These are phyloP conservation scores for Drosophila nasuta DNA, from an alignment of 1,140 invertebrate genomes.

Conservation along the genomic window DNA sequence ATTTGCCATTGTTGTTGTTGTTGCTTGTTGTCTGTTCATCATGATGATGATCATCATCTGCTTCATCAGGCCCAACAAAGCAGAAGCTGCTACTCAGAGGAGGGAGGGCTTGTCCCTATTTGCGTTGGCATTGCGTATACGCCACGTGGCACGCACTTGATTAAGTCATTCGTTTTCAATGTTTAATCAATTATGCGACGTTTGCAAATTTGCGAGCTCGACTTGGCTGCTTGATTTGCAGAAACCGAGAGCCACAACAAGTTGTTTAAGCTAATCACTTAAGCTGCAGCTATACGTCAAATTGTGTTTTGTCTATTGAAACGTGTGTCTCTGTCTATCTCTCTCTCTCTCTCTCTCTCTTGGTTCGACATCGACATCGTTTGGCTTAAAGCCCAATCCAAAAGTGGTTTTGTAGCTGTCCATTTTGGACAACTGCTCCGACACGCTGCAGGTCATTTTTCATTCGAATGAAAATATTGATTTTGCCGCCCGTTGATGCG, in stretches of 20 bases:
- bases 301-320: slow-evolving; percentile 28
- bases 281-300: slow-evolving; percentile 39
- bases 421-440: slow-evolving; percentile 54
- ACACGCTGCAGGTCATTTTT: slow-evolving; percentile 66
- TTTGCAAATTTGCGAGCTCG: slow-evolving; percentile 57
- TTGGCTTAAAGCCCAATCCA: slow-evolving; percentile 39
- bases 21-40: slow-evolving; percentile 33
- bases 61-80: slow-evolving; percentile 19
- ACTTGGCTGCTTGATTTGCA: background rate
- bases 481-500: slow-evolving; percentile 49
- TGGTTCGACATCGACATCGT: too few relatives aligned
- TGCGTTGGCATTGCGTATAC: slow-evolving; percentile 64
- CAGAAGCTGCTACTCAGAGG: background rate
- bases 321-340: background rate
- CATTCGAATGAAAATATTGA: slow-evolving; percentile 80
- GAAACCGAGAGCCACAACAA: background rate
- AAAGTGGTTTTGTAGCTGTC: slow-evolving; percentile 61
- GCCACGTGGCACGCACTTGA: slow-evolving; percentile 70
- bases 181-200: slow-evolving; percentile 77
- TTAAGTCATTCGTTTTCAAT: slow-evolving; percentile 68
- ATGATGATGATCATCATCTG: slow-evolving; percentile 28
- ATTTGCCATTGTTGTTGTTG: slow-evolving; percentile 29
- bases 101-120: background rate
- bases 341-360: too few relatives aligned
- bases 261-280: slow-evolving; percentile 71